phyloP scores from a whole-genome alignment of 1,140 invertebrate genomes.

The Neoseiulus cucumeris region DNA sequence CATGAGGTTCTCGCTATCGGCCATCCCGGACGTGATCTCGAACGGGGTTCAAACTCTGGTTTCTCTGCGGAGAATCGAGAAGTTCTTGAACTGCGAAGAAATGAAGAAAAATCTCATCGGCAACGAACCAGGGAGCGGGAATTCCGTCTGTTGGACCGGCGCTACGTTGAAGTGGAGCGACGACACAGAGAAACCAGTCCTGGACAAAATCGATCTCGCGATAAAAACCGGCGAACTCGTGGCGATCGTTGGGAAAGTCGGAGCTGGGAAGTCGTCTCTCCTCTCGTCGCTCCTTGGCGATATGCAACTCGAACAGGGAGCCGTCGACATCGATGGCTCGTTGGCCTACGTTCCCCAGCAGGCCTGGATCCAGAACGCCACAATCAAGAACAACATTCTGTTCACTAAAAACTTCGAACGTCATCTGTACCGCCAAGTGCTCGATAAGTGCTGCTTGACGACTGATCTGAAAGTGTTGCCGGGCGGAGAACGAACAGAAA shows the following conservation, averaged over 20 bases:
- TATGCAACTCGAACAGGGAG: slow-evolving; percentile 39
- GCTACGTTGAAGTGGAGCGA: slow-evolving; percentile 15
- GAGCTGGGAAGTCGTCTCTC: slow-evolving; percentile 54
- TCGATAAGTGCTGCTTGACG: slow-evolving; percentile 44
- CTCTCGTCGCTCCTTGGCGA: slow-evolving; percentile 51
- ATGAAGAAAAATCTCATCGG: slow-evolving; percentile 7
- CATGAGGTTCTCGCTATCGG: slow-evolving; percentile 58
- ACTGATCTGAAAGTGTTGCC: slow-evolving; percentile 43
- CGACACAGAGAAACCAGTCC: neutral
- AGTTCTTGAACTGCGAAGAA: slow-evolving; percentile 12
- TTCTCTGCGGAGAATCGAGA: neutral
- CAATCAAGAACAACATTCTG: slow-evolving; percentile 39
- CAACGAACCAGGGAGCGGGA: slow-evolving; percentile 11
- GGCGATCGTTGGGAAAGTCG: slow-evolving; percentile 28
- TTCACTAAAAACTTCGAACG: slow-evolving; percentile 30
- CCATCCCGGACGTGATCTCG: slow-evolving; percentile 7
- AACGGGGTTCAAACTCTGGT: slow-evolving; percentile 11
- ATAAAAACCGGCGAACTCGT: slow-evolving; percentile 20
- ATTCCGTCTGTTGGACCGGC: slow-evolving; percentile 16
- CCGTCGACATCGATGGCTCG: slow-evolving; percentile 21
- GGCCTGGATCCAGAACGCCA: slow-evolving; percentile 38
- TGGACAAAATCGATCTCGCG: slow-evolving; percentile 1
- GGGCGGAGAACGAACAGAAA: slow-evolving; percentile 39
- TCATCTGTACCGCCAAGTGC: slow-evolving; percentile 24
- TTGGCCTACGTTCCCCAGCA: slow-evolving; percentile 36